phyloP scores from a whole-genome alignment of 2,888 invertebrate genomes.

The Drosophila macrothrix region DNA sequence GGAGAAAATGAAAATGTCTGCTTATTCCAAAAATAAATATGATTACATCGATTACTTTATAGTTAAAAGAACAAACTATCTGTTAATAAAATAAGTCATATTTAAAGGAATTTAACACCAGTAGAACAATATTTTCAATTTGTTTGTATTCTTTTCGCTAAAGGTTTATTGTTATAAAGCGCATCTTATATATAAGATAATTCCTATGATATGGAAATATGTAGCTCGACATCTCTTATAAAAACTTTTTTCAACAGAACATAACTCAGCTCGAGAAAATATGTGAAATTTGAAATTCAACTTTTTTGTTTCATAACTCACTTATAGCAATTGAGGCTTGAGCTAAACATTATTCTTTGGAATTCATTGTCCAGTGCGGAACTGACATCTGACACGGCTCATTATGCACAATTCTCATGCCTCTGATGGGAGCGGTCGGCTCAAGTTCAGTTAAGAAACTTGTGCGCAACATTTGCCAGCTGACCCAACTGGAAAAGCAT shows the following conservation, averaged over 20 bases:
- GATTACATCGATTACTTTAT: not conserved
- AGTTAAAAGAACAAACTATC: not conserved
- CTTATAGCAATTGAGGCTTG: not conserved
- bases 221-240: not conserved
- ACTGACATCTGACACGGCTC: conserved; percentile 29
- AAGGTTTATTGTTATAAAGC: no score
- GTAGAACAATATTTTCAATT: no score
- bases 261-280: not conserved
- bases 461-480: conserved; percentile 64
- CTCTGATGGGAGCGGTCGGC: conserved; percentile 15
- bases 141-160: no score
- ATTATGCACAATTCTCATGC: conserved; percentile 37
- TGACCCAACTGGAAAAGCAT: conserved; percentile 64
- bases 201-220: not conserved
- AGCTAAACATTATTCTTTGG: not conserved
- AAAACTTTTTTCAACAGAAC: not conserved
- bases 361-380: not conserved
- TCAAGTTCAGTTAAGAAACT: conserved; percentile 42
- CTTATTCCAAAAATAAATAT: not conserved
- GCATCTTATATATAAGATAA: not conserved
- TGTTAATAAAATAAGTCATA: not conserved
- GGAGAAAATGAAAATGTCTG: not conserved
- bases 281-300: not conserved
- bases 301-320: conserved; percentile 4
- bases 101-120: not conserved